These are phyloP conservation scores for Cebidichthys violaceus DNA, from an alignment of 2,113 vertebrate species.

Conservation along the genomic window DNA sequence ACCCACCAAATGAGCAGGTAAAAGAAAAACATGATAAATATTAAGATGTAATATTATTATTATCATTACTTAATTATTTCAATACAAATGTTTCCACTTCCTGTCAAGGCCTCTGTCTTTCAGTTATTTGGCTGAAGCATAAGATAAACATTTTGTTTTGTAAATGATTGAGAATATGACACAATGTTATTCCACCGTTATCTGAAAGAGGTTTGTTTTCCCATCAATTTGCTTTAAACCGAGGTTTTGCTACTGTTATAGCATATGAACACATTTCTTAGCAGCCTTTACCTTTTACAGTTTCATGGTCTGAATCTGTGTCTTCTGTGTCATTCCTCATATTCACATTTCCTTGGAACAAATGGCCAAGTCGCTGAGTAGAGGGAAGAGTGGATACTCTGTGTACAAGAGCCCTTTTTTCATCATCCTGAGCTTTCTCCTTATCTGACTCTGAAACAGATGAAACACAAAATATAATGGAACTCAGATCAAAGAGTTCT, in stretches of 20 bases:
- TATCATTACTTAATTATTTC: background rate
- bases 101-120: background rate
- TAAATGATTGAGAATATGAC: background rate
- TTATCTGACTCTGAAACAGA: background rate
- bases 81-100: background rate
- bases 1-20: no score
- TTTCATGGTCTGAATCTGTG: background rate
- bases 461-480: background rate
- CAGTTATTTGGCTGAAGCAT: background rate
- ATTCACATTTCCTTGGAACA: background rate
- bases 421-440: background rate
- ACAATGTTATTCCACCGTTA: background rate
- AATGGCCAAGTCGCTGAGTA: background rate
- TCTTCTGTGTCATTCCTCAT: background rate
- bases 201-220: background rate
- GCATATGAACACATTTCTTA: background rate
- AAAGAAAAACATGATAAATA: background rate
- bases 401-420: background rate
- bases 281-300: background rate
- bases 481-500: background rate
- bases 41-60: background rate
- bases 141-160: background rate
- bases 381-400: conserved; percentile 10
- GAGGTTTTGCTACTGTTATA: background rate
- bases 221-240: background rate